Evolutionary conservation across 1,140 invertebrate species (phyloP).

Genomic region (Holcopasites calliopsidis): DNA sequence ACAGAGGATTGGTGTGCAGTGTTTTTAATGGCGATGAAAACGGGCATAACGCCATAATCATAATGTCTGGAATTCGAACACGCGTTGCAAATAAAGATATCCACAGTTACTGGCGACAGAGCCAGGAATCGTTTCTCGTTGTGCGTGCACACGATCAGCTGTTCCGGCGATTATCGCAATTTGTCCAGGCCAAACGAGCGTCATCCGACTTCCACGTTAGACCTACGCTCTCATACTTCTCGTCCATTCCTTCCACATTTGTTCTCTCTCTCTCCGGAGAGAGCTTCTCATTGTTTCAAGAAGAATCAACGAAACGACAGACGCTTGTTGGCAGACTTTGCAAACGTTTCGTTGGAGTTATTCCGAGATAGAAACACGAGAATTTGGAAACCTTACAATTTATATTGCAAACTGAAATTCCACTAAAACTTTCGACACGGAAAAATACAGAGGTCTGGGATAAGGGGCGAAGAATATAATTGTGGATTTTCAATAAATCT

Average conservation of each 20-base stretch:
- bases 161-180: conserved; percentile 40
- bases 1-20: background rate
- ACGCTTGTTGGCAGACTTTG: background rate
- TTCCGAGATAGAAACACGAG: background rate
- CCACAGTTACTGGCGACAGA: conserved; percentile 18
- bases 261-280: conserved; percentile 4
- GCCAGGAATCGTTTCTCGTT: conserved; percentile 30
- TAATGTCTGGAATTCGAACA: background rate
- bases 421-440: too few species aligned
- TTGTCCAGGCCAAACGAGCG: conserved; percentile 45
- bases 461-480: too few species aligned
- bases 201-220: conserved; percentile 42
- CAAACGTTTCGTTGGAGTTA: background rate
- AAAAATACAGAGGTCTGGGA: too few species aligned
- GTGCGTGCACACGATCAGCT: conserved; percentile 39
- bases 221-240: conserved; percentile 34
- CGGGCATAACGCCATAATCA: background rate
- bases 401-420: too few species aligned
- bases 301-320: background rate
- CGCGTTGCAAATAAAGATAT: background rate
- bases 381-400: too few species aligned
- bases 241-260: background rate
- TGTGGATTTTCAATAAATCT: too few species aligned
- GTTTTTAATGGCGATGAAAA: background rate
- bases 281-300: background rate